Evolutionary conservation across 1,140 invertebrate species (phyloP).

Genomic region (Caenorhabditis inopinata): DNA sequence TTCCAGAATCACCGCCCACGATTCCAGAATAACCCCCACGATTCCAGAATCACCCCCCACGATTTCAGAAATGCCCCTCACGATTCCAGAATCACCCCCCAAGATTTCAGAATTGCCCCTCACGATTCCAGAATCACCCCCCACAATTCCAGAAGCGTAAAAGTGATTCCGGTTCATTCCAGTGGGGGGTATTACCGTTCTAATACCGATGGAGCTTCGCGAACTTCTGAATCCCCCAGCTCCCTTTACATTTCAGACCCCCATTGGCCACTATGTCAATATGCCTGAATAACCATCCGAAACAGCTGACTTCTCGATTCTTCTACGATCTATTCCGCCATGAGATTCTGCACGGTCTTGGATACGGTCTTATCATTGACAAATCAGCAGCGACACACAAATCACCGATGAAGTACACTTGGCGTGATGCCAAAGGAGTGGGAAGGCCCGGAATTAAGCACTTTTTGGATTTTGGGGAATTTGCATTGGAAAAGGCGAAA

Average conservation of each 20-base stretch:
- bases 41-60: too few species aligned
- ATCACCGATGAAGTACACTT: not conserved
- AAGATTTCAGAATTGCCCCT: too few species aligned
- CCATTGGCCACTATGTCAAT: not conserved
- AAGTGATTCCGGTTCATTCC: too few species aligned
- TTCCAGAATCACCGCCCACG: too few species aligned
- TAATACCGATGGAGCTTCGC: too few species aligned
- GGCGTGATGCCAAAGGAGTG: not conserved
- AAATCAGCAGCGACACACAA: not conserved
- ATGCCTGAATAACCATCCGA: not conserved
- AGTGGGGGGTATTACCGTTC: too few species aligned
- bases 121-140: too few species aligned
- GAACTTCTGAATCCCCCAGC: too few species aligned
- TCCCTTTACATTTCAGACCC: not conserved
- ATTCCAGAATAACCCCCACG: too few species aligned
- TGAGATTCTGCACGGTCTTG: not conserved
- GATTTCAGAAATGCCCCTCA: too few species aligned
- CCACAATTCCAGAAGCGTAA: too few species aligned
- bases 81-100: too few species aligned
- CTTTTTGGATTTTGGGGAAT: not conserved
- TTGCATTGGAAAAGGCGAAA: not conserved
- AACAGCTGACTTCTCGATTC: not conserved
- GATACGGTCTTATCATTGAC: not conserved
- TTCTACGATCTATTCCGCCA: slow-evolving; percentile 1
- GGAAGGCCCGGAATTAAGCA: not conserved